Evolutionary conservation across 2,888 invertebrate species (phyloP), one percentile per base, ranked within the genome.

Genomic region (Himalopsyche kuldschensis): DNA sequence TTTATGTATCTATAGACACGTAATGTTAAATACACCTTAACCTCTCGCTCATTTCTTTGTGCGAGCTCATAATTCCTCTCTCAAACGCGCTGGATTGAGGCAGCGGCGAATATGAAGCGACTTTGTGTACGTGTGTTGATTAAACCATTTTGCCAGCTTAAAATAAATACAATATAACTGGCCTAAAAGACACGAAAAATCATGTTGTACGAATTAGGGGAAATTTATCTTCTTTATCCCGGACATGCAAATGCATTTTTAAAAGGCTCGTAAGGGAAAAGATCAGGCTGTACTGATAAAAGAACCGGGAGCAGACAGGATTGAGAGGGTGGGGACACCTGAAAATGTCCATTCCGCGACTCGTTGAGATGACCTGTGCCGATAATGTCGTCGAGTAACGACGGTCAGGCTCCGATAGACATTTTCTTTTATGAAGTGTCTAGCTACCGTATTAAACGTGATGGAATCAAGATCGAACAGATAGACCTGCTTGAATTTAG

Each of bases 331-430:
- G 24, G 47, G 27, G 47, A 78, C 41, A 78, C 78, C 46, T 78
- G 35, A 24, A 47, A 78, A 47, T 41, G 78, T 78, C 69, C 69
- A 69, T 69, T 30, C 27, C 69, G 69, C 69, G 69, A 69, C 69
- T 69, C 76, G 76, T 76, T 32, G 24, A 35, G 82, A 82, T 82
- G 79, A 75, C 79, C 47, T 47, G 75, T 79, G 47, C 32, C 75
- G 82, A 82, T 82, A 82, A 47, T 63, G 82, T 82, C 82, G 79
- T 24, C 75, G 82, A 48, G 69, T 75, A 78, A 82, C 82, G 82
- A 82, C 46, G 78, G 76, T 69, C 76, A 24, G 10, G 27, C 24
- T 30, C 20, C 30, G 78, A 78, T 78, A 78, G 78, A 78, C 46
- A 47, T 78, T 78, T 78, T 78, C 78, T 78, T 78, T 78, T 78